Conservation (phyloP, 2,113 vertebrate genomes). For the Penelope pileata region DNA sequence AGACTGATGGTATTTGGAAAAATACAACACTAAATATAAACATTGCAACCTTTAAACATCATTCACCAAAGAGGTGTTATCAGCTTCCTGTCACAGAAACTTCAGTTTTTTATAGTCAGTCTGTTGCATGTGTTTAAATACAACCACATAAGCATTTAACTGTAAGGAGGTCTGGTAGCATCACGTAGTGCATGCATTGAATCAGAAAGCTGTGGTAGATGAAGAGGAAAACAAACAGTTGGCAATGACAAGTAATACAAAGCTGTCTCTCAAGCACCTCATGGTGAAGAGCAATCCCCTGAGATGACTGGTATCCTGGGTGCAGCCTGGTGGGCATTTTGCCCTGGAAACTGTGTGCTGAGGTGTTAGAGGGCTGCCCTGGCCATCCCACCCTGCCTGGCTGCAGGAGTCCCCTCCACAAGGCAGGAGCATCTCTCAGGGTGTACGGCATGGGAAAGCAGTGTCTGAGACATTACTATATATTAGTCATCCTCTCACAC, state of each 20-base stretch:
- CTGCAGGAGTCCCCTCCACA: background rate
- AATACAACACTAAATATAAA: background rate
- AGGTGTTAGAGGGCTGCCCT: background rate
- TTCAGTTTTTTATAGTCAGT: too few species aligned
- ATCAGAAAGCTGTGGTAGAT: background rate
- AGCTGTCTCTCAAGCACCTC: background rate
- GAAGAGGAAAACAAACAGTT: background rate
- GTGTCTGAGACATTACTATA: background rate
- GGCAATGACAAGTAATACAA: accelerated
- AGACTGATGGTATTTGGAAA: background rate
- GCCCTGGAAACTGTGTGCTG: background rate
- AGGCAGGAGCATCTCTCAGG: accelerated
- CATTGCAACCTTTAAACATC: background rate
- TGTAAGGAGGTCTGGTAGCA: background rate
- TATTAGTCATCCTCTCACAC: background rate
- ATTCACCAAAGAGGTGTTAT: background rate
- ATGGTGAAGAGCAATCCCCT: background rate
- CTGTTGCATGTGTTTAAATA: too few species aligned
- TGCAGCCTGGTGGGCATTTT: background rate
- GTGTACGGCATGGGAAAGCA: background rate
- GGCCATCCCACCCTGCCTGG: background rate
- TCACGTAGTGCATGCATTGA: background rate
- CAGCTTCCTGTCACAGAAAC: background rate
- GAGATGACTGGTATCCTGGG: background rate
- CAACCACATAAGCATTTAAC: background rate